These are phyloP conservation scores for Salvelinus sp. DNA, from an alignment of 2,113 vertebrate species.

Conservation along the genomic window DNA sequence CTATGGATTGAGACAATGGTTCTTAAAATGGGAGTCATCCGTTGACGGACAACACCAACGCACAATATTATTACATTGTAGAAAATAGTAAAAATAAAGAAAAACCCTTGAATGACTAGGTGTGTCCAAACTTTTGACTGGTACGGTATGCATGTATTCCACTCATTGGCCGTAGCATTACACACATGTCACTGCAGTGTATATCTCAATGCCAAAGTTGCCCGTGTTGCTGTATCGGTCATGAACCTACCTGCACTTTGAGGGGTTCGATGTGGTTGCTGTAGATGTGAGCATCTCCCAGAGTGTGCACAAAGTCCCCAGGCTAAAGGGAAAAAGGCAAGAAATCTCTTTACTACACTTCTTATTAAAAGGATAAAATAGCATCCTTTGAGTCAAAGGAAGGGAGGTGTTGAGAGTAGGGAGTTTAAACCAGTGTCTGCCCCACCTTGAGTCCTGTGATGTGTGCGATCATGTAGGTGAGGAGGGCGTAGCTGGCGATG, in stretches of 20 bases:
- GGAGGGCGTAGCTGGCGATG: conserved; percentile 93
- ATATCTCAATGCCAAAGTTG: no score
- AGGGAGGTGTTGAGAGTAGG: background rate
- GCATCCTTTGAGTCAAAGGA: background rate
- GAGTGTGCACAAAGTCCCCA: conserved; percentile 92
- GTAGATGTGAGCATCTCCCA: conserved; percentile 96
- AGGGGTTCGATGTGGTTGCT: conserved; percentile 90
- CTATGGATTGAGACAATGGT: no score
- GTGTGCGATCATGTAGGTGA: conserved; percentile 97
- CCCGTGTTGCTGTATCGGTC: background rate
- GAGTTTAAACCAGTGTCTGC: background rate
- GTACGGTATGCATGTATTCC: no score
- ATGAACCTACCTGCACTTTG: conserved; percentile 81
- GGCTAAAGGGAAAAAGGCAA: conserved; percentile 66
- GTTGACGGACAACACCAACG: no score
- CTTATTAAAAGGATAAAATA: background rate
- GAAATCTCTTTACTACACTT: no score
- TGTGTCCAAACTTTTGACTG: no score
- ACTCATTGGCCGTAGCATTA: no score
- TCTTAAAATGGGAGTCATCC: no score
- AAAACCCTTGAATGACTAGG: no score
- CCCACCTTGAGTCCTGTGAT: conserved; percentile 89
- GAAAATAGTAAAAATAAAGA: no score
- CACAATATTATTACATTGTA: background rate
- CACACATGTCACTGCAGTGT: no score